Evolutionary conservation across 2,797 vertebrate species (phyloP).

Genomic region (Pantherophis alleghaniensis): DNA sequence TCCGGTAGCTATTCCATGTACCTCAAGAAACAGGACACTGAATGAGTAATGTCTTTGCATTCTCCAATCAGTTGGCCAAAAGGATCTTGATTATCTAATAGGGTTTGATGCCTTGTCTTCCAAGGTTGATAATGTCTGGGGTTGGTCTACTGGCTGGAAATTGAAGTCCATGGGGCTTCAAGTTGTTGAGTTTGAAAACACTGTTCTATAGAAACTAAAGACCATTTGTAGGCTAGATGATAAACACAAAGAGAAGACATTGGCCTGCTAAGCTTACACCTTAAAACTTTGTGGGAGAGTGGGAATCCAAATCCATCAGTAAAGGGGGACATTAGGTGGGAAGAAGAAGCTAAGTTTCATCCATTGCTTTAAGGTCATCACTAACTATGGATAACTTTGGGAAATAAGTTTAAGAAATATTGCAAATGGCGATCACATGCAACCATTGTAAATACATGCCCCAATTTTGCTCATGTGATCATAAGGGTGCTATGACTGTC

Average conservation of each 20-base stretch:
- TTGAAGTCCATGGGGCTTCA: background rate
- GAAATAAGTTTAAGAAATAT: background rate
- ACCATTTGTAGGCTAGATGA: background rate
- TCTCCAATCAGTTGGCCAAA: background rate
- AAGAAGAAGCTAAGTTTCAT: background rate
- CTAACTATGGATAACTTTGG: background rate
- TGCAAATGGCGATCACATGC: background rate
- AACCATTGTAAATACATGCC: background rate
- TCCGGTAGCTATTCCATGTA: background rate
- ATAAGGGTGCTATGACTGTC: background rate
- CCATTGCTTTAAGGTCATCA: background rate
- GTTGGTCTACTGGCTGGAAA: background rate
- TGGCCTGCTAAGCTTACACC: background rate
- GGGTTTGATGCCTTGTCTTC: background rate
- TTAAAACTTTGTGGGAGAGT: background rate
- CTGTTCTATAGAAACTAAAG: background rate
- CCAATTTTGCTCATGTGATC: background rate
- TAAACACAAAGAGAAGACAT: background rate
- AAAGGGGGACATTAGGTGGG: background rate
- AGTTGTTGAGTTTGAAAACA: no score
- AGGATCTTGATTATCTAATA: background rate
- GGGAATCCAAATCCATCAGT: background rate
- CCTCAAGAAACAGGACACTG: background rate
- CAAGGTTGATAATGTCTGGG: background rate
- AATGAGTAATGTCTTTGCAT: background rate